Conservation (phyloP, 2,113 vertebrate species). For the Neotoma lepida region DNA sequence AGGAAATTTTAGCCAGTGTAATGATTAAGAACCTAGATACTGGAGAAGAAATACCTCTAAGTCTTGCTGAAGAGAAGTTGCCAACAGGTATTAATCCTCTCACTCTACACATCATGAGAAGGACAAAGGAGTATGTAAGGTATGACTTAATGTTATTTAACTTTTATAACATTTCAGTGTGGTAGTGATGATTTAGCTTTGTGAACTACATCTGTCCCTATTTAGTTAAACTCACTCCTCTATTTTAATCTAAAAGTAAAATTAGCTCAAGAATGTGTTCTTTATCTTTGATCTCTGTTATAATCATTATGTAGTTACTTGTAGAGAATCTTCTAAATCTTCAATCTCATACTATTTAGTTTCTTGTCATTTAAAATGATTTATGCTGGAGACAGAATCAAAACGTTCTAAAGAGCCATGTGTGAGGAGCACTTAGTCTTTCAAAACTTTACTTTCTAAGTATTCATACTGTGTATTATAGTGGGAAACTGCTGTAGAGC, state of each 20-base stretch:
- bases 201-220: constrained; percentile 15
- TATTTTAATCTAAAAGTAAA: constrained; percentile 36
- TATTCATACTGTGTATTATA: constrained; percentile 7
- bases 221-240: constrained; percentile 19
- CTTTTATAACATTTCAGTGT: constrained; percentile 30
- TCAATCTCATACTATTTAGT: constrained; percentile 51
- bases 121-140: constrained; percentile 99
- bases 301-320: background rate
- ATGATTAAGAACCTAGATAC: constrained; percentile 99
- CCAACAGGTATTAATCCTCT: constrained; percentile 98
- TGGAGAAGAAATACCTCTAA: constrained; percentile 98
- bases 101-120: constrained; percentile 98
- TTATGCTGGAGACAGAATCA: background rate
- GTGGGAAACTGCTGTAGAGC: constrained; percentile 33
- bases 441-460: constrained; percentile 44
- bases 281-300: constrained; percentile 47
- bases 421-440: background rate
- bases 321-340: background rate
- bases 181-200: constrained; percentile 17
- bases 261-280: constrained; percentile 19
- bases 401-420: constrained; percentile 26
- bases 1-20: constrained; percentile 99
- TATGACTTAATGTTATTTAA: constrained; percentile 82
- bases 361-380: constrained; percentile 54
- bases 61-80: constrained; percentile 97